Conservation (phyloP, 2,113 vertebrate genomes). For the Panthera uncia region DNA sequence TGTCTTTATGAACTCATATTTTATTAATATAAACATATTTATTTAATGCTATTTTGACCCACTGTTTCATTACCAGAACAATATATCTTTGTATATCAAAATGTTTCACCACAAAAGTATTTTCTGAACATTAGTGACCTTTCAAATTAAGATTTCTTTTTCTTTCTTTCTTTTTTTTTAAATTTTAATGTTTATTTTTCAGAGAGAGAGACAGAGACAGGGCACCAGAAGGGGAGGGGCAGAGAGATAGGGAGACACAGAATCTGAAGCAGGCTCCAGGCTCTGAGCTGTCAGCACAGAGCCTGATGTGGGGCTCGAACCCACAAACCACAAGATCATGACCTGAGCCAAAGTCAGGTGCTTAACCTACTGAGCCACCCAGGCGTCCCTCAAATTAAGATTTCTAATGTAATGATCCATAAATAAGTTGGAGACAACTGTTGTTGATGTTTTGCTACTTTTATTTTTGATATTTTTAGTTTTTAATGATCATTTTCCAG, state of each 20-base stretch:
- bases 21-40: neutral
- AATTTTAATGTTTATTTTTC: too few relatives aligned
- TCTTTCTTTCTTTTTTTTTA: too few relatives aligned
- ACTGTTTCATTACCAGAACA: neutral
- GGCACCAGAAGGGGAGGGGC: too few relatives aligned
- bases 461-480: neutral
- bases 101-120: neutral
- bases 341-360: too few relatives aligned
- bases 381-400: neutral
- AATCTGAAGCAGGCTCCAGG: too few relatives aligned
- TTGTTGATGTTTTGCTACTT: neutral
- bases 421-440: neutral
- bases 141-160: slow-evolving; percentile 2
- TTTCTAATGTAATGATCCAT: neutral
- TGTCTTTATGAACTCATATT: neutral
- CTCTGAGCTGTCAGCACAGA: too few relatives aligned
- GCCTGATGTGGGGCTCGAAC: too few relatives aligned
- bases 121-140: neutral
- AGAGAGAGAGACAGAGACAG: too few relatives aligned
- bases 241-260: too few relatives aligned
- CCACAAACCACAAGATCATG: too few relatives aligned
- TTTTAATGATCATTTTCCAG: neutral
- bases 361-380: too few relatives aligned
- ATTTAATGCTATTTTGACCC: neutral
- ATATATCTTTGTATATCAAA: neutral